phyloP scores from a whole-genome alignment of 2,113 vertebrate genomes.

The Vulpes vulpes region DNA sequence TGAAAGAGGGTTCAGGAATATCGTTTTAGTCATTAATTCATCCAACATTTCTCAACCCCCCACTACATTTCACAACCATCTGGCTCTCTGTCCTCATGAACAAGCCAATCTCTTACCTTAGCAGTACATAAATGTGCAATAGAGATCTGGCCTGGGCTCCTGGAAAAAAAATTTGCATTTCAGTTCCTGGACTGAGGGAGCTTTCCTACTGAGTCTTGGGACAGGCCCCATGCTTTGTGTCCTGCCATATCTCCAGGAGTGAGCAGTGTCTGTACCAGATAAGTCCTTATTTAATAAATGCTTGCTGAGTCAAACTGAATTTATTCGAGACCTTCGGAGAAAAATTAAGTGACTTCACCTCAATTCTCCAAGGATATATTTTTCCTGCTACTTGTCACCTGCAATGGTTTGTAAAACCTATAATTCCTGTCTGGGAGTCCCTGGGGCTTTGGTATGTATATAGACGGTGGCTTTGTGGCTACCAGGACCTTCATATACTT shows the following conservation, averaged over 20 bases:
- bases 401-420: neutral
- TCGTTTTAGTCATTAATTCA: neutral
- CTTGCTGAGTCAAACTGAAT: neutral
- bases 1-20: neutral
- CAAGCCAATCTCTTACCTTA: neutral
- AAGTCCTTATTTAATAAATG: neutral
- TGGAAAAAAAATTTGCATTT: neutral
- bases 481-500: neutral
- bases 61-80: neutral
- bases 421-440: neutral
- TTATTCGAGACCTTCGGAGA: neutral
- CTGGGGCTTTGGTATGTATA: neutral
- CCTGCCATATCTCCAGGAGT: neutral
- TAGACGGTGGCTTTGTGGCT: neutral
- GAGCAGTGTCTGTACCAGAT: neutral
- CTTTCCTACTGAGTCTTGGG: neutral
- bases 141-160: neutral
- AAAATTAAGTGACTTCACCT: neutral
- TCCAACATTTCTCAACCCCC: neutral
- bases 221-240: neutral
- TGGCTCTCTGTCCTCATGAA: neutral
- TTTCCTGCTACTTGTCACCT: neutral
- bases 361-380: neutral
- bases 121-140: neutral
- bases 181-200: neutral